Evolutionary conservation across 2,113 vertebrate species (phyloP).

Genomic region (Glaucidium brasilianum): DNA sequence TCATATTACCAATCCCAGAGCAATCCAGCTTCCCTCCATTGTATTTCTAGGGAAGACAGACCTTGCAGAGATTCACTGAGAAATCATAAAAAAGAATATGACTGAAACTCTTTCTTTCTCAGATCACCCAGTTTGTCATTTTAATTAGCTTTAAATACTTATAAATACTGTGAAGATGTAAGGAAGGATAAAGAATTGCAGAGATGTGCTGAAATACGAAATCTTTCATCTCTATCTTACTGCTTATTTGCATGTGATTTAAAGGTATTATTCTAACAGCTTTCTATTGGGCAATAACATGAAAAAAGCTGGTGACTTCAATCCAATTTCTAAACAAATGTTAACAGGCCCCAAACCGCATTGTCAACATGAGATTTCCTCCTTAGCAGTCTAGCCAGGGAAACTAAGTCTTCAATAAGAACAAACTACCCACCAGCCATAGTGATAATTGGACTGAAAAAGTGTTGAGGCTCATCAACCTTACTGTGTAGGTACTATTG

Average conservation of each 20-base stretch:
- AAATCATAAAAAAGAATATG: neutral
- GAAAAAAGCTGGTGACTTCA: neutral
- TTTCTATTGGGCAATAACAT: neutral
- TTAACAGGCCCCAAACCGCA: neutral
- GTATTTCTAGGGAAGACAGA: slow-evolving; percentile 9
- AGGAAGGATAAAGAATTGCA: neutral
- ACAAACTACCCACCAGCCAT: neutral
- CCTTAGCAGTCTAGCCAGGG: neutral
- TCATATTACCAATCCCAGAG: neutral
- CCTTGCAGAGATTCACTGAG: neutral
- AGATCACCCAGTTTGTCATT: neutral
- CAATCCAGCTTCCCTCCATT: neutral
- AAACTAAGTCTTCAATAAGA: neutral
- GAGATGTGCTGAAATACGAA: neutral
- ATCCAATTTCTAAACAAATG: neutral
- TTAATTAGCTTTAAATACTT: slow-evolving; percentile 17
- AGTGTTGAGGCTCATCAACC: neutral
- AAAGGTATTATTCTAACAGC: neutral
- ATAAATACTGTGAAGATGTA: neutral
- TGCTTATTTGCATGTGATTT: neutral
- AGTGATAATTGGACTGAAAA: neutral
- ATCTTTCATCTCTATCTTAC: neutral
- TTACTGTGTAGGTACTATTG: neutral
- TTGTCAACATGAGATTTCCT: neutral
- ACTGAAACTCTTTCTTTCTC: neutral